Evolutionary conservation across 2,797 vertebrate species (phyloP).

Genomic region (Fistularia tabacaria): DNA sequence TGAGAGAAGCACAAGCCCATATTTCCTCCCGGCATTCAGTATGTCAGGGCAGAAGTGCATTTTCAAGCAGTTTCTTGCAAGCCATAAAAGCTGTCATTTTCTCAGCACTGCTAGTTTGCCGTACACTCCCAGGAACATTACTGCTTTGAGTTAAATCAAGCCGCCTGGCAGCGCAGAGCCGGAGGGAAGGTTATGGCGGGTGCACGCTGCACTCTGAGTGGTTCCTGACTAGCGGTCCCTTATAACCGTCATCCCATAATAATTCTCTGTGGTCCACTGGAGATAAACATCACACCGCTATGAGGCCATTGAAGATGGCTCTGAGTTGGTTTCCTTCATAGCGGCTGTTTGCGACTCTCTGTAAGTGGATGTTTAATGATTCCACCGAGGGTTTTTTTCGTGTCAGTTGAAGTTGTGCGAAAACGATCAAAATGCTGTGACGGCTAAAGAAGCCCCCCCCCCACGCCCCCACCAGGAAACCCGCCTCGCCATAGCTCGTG

Average conservation of each 20-base stretch:
- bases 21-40: slow-evolving; percentile 31
- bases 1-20: slow-evolving; percentile 31
- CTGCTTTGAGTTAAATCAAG: slow-evolving; percentile 47
- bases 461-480: no score
- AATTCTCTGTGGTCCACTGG: slow-evolving; percentile 15
- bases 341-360: slow-evolving; percentile 4
- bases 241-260: not conserved
- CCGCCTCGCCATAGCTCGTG: no score
- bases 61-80: slow-evolving; percentile 33
- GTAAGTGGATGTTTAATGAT: slow-evolving; percentile 16
- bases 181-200: slow-evolving; percentile 20
- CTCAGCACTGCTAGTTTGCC: slow-evolving; percentile 31
- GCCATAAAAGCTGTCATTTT: slow-evolving; percentile 50
- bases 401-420: no score
- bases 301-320: slow-evolving; percentile 12
- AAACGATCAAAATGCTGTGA: no score
- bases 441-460: no score
- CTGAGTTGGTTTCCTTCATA: not conserved
- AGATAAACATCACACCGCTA: slow-evolving; percentile 30
- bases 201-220: slow-evolving; percentile 23
- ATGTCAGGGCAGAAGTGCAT: slow-evolving; percentile 29
- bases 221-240: slow-evolving; percentile 7
- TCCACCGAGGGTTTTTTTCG: slow-evolving; percentile 12
- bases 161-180: slow-evolving; percentile 36
- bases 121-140: slow-evolving; percentile 40